Base-by-base conservation (phyloP, 2,888 invertebrate species). In the Rotaria socialis region DNA sequence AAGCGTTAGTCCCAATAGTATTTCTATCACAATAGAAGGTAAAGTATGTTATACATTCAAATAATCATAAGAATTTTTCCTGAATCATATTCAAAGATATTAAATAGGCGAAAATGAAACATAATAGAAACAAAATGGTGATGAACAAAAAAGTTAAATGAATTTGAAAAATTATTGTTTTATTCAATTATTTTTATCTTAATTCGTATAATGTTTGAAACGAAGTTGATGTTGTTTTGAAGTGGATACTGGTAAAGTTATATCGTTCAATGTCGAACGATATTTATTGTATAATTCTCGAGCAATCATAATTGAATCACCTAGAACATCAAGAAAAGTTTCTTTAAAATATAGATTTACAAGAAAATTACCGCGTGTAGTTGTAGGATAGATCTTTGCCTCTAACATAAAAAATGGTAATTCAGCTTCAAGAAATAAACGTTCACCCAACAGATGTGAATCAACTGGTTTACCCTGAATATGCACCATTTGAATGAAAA, bases 331-430 rank as follows among this genome's bases (percentile, higher is more conserved):
- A 47, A 24, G 1, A 80, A 3, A 47, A 47, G 8, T n/a, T n/a
- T 47, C 3, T 11, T 43, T 24, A n/a, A 11, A n/a, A 47, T 16
- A 2, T 19, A 24, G 0, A 2, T 2, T 10, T 24, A 47, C 3
- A 24, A 8, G 10, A 47, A 24, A 47, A 43, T 47, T 47, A 80
- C 80, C 80, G 47, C n/a, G 43, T 43, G 80, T 43, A 47, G 22
- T 47, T n/a, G 80, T 67, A 1, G 67, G 67, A 67, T 67, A 67
- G 24, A 2, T 56, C 1, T 43, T 50, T 55, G 84, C 55, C n/a
- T 86, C 67, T n/a, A 67, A 86, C 50, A 84, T 84, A 55, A 86
- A 84, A 52, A 86, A 86, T 50, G 86, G 84, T 11, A 84, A 84
- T 58, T 86, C 86, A 52, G 86, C 86, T 56, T 86, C 80, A 27